These are phyloP conservation scores for Astur gentilis DNA, from an alignment of 2,113 vertebrate species.

Conservation along the genomic window DNA sequence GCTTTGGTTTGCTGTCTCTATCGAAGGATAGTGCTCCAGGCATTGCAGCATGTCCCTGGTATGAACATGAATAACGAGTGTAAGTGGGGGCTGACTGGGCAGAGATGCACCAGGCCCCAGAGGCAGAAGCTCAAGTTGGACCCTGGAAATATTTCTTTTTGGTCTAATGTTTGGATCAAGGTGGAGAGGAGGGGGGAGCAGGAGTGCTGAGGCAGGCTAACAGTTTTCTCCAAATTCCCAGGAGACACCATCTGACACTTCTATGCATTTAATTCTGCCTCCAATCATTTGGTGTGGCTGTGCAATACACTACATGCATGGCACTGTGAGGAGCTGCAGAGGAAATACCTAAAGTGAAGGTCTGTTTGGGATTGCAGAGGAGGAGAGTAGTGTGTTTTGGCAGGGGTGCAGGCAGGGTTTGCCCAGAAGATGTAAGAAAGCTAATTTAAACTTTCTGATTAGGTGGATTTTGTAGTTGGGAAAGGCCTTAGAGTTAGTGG, in stretches of 20 bases:
- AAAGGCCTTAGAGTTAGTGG: background rate
- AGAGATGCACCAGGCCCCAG: background rate
- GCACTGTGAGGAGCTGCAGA: background rate
- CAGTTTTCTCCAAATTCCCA: background rate
- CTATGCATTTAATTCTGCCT: background rate
- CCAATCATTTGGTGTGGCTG: rapidly evolving
- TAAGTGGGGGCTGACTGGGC: background rate
- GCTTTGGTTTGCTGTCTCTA: background rate
- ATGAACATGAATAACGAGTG: background rate
- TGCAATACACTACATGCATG: rapidly evolving
- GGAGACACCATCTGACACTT: background rate
- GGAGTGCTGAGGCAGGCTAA: background rate
- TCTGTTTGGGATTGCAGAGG: background rate
- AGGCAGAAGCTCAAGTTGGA: background rate
- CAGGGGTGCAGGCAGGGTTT: background rate
- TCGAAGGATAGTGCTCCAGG: background rate
- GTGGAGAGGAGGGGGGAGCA: background rate
- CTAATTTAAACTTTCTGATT: background rate
- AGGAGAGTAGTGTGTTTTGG: background rate
- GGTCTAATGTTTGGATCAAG: background rate
- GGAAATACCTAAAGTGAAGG: background rate
- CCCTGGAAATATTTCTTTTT: constrained; percentile 6
- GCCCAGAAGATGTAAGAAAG: background rate
- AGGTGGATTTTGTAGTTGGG: background rate
- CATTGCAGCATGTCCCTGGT: background rate